Evolutionary conservation across 2,113 vertebrate species (phyloP).

Genomic region (Esox niger): DNA sequence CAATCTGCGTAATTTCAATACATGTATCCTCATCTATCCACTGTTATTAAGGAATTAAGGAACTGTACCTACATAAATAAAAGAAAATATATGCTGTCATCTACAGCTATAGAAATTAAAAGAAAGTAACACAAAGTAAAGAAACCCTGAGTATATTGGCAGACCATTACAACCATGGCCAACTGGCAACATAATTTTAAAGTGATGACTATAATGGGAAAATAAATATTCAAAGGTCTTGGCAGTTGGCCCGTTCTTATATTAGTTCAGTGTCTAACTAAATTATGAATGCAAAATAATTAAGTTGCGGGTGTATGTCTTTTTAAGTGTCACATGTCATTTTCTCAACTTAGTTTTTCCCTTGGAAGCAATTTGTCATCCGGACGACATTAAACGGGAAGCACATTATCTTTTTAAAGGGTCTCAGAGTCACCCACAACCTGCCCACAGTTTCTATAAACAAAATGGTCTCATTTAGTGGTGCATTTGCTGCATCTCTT

Average conservation of each 20-base stretch:
- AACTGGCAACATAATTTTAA: not conserved
- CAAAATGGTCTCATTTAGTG: constrained; percentile 72
- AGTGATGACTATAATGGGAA: not conserved
- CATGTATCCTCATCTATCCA: constrained; percentile 20
- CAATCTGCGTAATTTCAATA: constrained; percentile 12
- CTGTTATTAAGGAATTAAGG: constrained; percentile 10
- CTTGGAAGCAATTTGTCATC: constrained; percentile 79
- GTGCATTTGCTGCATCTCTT: constrained; percentile 55
- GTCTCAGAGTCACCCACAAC: constrained; percentile 72
- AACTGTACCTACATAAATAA: not conserved
- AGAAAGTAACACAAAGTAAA: not conserved
- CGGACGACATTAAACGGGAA: constrained; percentile 75
- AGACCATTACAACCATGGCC: not conserved
- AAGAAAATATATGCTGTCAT: not conserved
- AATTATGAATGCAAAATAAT: constrained; percentile 63
- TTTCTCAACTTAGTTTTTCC: constrained; percentile 62
- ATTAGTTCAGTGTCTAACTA: constrained; percentile 35
- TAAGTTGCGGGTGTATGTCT: constrained; percentile 54
- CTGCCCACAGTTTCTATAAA: constrained; percentile 74
- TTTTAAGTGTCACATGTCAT: constrained; percentile 66
- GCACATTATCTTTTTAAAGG: constrained; percentile 78
- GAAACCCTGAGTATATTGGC: not conserved
- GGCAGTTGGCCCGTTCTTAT: constrained; percentile 13
- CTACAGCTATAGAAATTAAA: not conserved
- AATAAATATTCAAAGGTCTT: constrained; percentile 12